phyloP scores from a whole-genome alignment of 2,888 invertebrate species.

The Mongoloraphidia duomilia region DNA sequence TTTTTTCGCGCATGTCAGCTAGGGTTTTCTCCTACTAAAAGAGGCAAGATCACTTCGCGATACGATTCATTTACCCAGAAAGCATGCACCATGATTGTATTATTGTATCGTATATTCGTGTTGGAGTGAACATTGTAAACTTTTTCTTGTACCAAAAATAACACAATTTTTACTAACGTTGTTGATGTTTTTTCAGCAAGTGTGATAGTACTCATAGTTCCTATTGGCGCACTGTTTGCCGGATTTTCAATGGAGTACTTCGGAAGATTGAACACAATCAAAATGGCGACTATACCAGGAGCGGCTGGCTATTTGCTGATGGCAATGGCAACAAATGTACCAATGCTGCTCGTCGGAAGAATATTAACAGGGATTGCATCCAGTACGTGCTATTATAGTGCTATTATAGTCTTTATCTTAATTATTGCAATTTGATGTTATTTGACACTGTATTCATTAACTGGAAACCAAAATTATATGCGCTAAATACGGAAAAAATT shows the following conservation, averaged over 20 bases:
- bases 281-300: conserved; percentile 38
- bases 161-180: background rate
- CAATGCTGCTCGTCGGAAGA: conserved; percentile 36
- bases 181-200: conserved; percentile 30
- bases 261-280: conserved; percentile 39
- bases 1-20: no score
- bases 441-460: no score
- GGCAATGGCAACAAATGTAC: conserved; percentile 33
- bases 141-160: background rate
- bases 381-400: no score
- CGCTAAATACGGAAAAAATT: no score
- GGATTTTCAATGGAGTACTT: conserved; percentile 40
- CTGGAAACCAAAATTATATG: no score
- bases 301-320: conserved; percentile 40
- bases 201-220: conserved; percentile 38
- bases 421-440: background rate
- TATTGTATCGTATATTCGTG: no score
- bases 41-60: no score
- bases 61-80: no score
- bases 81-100: background rate
- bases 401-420: background rate
- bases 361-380: conserved; percentile 39
- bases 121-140: background rate
- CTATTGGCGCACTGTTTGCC: conserved; percentile 36
- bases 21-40: no score